Conservation (phyloP, 2,888 invertebrate genomes). For the Agriopis leucophaearia region DNA sequence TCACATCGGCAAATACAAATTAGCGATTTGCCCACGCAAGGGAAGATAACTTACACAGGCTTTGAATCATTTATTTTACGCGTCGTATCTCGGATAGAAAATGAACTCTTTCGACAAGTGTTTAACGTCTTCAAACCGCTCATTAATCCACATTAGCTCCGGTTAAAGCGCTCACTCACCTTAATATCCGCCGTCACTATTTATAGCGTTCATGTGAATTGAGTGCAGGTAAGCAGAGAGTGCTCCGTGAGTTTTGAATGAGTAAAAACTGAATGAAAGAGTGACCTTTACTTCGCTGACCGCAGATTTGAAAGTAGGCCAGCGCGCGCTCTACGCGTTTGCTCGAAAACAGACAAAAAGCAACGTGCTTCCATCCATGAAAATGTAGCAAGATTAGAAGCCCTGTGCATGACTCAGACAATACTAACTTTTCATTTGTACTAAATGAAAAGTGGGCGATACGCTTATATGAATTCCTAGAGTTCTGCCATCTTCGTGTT, state of each 20-base stretch:
- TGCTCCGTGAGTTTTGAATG: conserved; percentile 44
- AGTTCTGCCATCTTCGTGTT: conserved; percentile 25
- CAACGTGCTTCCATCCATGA: conserved; percentile 38
- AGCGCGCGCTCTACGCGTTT: conserved; percentile 52
- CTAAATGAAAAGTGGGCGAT: conserved; percentile 37
- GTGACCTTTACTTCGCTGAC: conserved; percentile 64
- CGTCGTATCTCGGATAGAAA: conserved; percentile 8
- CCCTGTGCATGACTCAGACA: conserved; percentile 40
- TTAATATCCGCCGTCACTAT: conserved; percentile 23
- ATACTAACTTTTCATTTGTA: conserved; percentile 45
- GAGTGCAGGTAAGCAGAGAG: conserved; percentile 23
- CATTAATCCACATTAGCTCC: conserved; percentile 32
- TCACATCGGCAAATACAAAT: not conserved
- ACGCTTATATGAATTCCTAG: conserved; percentile 44
- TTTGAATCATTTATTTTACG: not conserved
- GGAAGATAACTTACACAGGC: not conserved
- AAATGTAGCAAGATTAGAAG: conserved; percentile 43
- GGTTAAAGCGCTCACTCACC: conserved; percentile 16
- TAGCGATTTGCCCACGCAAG: not conserved
- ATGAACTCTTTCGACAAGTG: conserved; percentile 22
- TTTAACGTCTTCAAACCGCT: conserved; percentile 20
- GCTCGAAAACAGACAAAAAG: conserved; percentile 44
- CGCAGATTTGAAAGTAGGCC: conserved; percentile 72
- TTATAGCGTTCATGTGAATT: conserved; percentile 23
- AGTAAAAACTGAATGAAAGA: conserved; percentile 57